phyloP scores from a whole-genome alignment of 2,888 invertebrate species.

The Furcula furcula region DNA sequence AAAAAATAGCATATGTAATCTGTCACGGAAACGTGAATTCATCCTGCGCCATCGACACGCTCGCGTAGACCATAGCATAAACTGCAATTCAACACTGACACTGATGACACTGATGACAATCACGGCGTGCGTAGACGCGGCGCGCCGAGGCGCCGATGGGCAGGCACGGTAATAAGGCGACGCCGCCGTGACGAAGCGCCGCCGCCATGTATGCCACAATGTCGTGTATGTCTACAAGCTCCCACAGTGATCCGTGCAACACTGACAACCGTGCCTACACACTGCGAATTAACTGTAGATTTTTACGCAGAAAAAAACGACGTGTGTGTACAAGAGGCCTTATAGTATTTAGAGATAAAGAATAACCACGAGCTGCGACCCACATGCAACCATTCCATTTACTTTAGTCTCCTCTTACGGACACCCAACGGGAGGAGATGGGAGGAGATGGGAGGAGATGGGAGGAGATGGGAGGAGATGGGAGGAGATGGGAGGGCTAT shows the following conservation, averaged over 20 bases:
- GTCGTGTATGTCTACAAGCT: slow-evolving; percentile 21
- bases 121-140: slow-evolving; percentile 23
- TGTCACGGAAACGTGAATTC: slow-evolving; percentile 11
- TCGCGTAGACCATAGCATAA: no score
- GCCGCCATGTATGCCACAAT: no score
- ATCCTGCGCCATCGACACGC: slow-evolving; percentile 25
- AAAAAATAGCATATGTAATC: slow-evolving; percentile 18
- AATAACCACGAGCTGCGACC: no score
- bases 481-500: no score
- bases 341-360: no score
- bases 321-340: slow-evolving; percentile 4
- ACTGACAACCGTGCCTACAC: slow-evolving; percentile 25
- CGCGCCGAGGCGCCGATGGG: slow-evolving; percentile 21
- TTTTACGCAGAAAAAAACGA: slow-evolving; percentile 18
- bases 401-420: no score
- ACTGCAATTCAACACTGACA: slow-evolving; percentile 20
- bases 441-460: no score
- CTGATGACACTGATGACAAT: no score
- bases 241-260: slow-evolving; percentile 18
- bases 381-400: no score
- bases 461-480: no score
- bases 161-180: slow-evolving; percentile 13
- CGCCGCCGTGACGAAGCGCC: slow-evolving; percentile 19
- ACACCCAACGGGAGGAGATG: no score
- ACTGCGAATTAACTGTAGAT: slow-evolving; percentile 23